These are phyloP conservation scores for Ichneumoninae sp. DNA, from an alignment of 2,888 invertebrate genomes.

Conservation along the genomic window DNA sequence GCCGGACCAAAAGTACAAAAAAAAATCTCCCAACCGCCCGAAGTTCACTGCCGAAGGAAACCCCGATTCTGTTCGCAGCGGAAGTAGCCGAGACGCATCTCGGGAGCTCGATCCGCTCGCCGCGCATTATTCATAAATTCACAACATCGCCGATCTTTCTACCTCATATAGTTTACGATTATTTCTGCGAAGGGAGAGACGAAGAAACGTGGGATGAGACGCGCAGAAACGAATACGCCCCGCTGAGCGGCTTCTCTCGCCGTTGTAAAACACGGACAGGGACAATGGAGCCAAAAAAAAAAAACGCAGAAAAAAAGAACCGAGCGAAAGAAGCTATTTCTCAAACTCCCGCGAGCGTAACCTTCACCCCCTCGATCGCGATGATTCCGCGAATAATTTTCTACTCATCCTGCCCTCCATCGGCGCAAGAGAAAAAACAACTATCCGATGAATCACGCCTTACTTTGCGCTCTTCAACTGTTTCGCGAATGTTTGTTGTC, in stretches of 20 bases:
- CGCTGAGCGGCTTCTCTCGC: constrained; percentile 11
- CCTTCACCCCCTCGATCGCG: constrained; percentile 36
- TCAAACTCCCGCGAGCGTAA: constrained; percentile 33
- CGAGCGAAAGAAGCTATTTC: constrained; percentile 53
- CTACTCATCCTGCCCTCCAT: constrained; percentile 6
- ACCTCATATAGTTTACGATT: constrained; percentile 82
- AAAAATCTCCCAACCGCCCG: no score
- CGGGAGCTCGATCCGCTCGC: constrained; percentile 35
- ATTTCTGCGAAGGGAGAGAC: constrained; percentile 53
- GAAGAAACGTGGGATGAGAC: background rate
- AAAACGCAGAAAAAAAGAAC: constrained; percentile 7
- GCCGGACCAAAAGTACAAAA: no score
- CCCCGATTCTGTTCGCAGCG: background rate
- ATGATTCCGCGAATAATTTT: constrained; percentile 64
- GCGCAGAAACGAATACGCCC: constrained; percentile 20
- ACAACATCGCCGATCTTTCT: constrained; percentile 67
- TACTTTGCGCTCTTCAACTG: background rate
- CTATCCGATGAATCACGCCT: constrained; percentile 30
- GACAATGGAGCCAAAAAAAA: constrained; percentile 41
- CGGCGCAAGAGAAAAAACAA: constrained; percentile 41
- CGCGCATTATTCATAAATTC: constrained; percentile 4
- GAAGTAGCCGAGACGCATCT: background rate
- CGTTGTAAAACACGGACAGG: constrained; percentile 27
- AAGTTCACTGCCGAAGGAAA: background rate
- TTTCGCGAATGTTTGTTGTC: background rate